Evolutionary conservation across 2,888 invertebrate genomes (phyloP).

Genomic region (Zhuqinia jingwanae): DNA sequence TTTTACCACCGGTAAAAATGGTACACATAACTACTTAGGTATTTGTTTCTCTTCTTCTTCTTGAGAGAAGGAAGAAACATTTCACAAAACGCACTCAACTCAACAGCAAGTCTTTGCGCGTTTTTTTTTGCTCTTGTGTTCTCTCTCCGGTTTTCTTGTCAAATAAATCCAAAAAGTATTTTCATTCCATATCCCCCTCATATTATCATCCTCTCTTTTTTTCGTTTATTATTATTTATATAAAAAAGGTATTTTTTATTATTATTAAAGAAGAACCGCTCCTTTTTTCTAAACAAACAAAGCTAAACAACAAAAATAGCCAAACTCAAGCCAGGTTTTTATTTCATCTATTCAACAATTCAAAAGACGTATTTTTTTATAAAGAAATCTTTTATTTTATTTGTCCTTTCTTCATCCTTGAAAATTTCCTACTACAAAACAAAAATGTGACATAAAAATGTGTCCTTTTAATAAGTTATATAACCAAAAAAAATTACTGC

Average conservation of each 20-base stretch:
- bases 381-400: constrained; percentile 2
- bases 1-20: constrained; percentile 3
- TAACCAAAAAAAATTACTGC: neutral
- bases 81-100: neutral
- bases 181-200: constrained; percentile 48
- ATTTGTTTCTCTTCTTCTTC: too few species aligned
- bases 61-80: too few species aligned
- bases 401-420: neutral
- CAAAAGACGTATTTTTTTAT: constrained; percentile 35
- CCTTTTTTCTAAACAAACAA: too few species aligned
- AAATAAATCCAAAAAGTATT: constrained; percentile 62
- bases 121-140: constrained; percentile 10
- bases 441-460: constrained; percentile 44
- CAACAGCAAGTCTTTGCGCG: too few species aligned
- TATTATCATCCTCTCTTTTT: constrained; percentile 38
- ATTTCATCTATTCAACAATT: constrained; percentile 19
- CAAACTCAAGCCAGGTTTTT: constrained; percentile 11
- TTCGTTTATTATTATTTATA: neutral
- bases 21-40: too few species aligned
- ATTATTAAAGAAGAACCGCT: neutral
- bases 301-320: constrained; percentile 8
- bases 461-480: constrained; percentile 23
- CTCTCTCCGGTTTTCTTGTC: constrained; percentile 19
- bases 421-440: too few species aligned
- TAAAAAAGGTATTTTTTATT: constrained; percentile 29